Conservation (phyloP, 2,113 vertebrate species). For the Saccopteryx leptura region DNA sequence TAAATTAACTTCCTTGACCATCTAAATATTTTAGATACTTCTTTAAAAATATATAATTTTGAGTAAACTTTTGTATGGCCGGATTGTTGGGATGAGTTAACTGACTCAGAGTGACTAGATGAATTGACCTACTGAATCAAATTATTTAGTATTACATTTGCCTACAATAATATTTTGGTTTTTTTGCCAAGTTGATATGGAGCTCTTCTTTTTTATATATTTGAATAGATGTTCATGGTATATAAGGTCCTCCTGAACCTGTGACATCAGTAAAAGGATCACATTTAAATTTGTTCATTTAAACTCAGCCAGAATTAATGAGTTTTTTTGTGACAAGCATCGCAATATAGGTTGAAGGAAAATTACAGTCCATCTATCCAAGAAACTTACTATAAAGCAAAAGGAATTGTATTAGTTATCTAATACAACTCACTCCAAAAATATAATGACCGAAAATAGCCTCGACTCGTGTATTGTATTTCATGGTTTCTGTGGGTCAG, state of each 20-base stretch:
- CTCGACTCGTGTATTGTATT: not conserved
- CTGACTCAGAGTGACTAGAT: not conserved
- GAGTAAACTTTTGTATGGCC: not conserved
- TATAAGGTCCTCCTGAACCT: not conserved
- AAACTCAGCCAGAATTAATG: not conserved
- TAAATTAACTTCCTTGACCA: not conserved
- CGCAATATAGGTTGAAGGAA: not conserved
- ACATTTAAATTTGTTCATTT: not conserved
- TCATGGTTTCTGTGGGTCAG: not conserved
- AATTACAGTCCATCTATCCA: not conserved
- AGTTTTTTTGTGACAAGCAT: not conserved
- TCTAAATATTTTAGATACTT: not conserved
- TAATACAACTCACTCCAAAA: not conserved
- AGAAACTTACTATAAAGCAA: not conserved
- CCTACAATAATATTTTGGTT: not conserved
- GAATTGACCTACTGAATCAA: not conserved
- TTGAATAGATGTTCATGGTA: not conserved
- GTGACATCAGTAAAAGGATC: not conserved
- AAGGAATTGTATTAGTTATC: not conserved
- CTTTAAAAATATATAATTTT: not conserved
- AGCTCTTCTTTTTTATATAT: not conserved
- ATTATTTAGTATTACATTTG: not conserved
- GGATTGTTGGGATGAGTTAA: not conserved
- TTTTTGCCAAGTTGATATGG: not conserved
- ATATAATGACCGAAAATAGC: not conserved